These are phyloP conservation scores for Caracal caracal DNA, from an alignment of 2,113 vertebrate species.

Conservation along the genomic window DNA sequence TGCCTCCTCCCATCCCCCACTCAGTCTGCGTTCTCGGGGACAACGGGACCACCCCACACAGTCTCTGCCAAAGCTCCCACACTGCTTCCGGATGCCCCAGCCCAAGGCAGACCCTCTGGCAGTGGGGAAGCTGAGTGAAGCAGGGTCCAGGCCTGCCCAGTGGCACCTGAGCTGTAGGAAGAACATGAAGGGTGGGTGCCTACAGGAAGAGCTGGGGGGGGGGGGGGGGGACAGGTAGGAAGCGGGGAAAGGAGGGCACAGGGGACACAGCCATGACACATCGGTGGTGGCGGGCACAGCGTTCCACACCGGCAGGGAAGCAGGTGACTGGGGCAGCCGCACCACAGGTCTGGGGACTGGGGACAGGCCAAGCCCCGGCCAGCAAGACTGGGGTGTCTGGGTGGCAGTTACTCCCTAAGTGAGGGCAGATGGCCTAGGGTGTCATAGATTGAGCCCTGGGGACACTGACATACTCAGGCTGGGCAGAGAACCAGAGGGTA, in stretches of 20 bases:
- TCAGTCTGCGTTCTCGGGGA: background rate
- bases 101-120: background rate
- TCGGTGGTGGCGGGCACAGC: background rate
- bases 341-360: background rate
- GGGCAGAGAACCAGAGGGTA: background rate
- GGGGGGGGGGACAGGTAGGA: fast-evolving
- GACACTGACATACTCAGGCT: background rate
- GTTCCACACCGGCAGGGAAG: too few relatives aligned
- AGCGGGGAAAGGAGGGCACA: background rate
- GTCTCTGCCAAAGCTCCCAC: background rate
- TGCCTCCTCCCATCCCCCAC: background rate
- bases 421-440: background rate
- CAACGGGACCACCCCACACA: background rate
- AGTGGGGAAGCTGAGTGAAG: too few relatives aligned
- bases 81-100: background rate
- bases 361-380: background rate
- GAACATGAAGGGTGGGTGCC: background rate
- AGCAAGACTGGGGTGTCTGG: fast-evolving
- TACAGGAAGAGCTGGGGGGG: background rate
- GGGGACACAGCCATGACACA: too few relatives aligned
- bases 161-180: background rate
- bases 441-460: background rate
- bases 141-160: background rate
- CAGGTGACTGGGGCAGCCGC: background rate
- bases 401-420: too few relatives aligned